Conservation (phyloP, 1,140 invertebrate genomes). For the Brachystomella parvula region DNA sequence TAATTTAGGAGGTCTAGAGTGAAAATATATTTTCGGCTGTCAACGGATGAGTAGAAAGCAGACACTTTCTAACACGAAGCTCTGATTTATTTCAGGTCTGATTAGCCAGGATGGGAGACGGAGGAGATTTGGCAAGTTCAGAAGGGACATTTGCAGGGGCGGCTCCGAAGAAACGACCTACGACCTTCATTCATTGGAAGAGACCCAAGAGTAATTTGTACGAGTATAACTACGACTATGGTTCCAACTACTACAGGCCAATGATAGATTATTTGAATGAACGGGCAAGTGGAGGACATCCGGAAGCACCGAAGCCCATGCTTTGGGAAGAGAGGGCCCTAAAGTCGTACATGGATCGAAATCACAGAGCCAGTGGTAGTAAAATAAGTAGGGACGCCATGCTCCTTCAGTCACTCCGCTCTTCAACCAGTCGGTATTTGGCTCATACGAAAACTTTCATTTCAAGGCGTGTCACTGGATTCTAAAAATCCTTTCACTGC, state of each 20-base stretch:
- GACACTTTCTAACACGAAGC: too few relatives aligned
- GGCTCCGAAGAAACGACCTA: conserved; percentile 28
- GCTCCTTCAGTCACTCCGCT: conserved; percentile 33
- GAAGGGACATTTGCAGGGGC: conserved; percentile 27
- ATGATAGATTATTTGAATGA: conserved; percentile 38
- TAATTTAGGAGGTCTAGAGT: too few relatives aligned
- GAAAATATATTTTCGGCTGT: too few relatives aligned
- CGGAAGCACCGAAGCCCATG: conserved; percentile 26
- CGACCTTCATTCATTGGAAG: conserved; percentile 35
- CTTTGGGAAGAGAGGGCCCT: conserved; percentile 37
- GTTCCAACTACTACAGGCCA: conserved; percentile 35
- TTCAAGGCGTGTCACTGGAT: conserved; percentile 32
- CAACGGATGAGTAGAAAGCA: too few relatives aligned
- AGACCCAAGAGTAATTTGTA: conserved; percentile 32
- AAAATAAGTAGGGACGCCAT: conserved; percentile 23
- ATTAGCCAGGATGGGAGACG: conserved; percentile 32
- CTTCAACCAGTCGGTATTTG: conserved; percentile 30
- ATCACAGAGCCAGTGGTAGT: conserved; percentile 15
- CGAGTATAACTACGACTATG: conserved; percentile 38
- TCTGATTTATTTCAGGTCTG: too few relatives aligned
- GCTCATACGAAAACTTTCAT: conserved; percentile 34
- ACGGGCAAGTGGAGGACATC: conserved; percentile 22
- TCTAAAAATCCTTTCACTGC: conserved; percentile 12
- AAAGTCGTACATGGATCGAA: conserved; percentile 30
- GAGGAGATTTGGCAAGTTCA: not conserved